Conservation (phyloP, 2,888 invertebrate genomes). For the Lydus trimaculatus region DNA sequence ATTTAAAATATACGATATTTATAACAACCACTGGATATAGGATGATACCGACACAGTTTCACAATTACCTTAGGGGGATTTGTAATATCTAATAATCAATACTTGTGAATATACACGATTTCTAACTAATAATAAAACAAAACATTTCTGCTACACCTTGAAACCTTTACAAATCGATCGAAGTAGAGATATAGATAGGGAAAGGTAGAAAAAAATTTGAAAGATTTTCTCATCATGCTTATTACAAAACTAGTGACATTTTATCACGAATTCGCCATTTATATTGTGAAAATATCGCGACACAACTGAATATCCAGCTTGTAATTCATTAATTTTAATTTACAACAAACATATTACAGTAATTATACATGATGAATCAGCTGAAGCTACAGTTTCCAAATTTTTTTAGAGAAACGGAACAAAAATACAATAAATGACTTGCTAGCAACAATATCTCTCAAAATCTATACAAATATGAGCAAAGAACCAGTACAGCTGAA, state of each 20-base stretch:
- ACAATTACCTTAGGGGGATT: not conserved
- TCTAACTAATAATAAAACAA: not conserved
- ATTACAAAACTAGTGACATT: slow-evolving; percentile 2
- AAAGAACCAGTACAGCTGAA: too few species aligned
- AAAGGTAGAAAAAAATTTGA: not conserved
- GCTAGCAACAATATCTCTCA: too few species aligned
- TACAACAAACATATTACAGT: too few species aligned
- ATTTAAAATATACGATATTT: not conserved
- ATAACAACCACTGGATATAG: slow-evolving; percentile 8
- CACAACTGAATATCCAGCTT: not conserved
- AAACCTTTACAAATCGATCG: not conserved
- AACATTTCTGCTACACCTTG: not conserved
- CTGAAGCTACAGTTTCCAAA: too few species aligned
- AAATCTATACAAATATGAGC: too few species aligned
- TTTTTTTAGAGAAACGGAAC: too few species aligned
- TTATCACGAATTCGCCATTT: slow-evolving; percentile 26
- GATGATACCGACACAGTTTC: slow-evolving; percentile 14
- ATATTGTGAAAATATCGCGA: not conserved
- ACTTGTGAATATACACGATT: slow-evolving; percentile 7
- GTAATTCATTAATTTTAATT: too few species aligned
- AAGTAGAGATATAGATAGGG: not conserved
- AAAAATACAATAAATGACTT: too few species aligned
- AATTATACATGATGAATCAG: too few species aligned
- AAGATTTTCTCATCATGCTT: not conserved
- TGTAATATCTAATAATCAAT: slow-evolving; percentile 13